These are phyloP conservation scores for Pseudopodoces humilis DNA, from an alignment of 2,113 vertebrate species.

Conservation along the genomic window DNA sequence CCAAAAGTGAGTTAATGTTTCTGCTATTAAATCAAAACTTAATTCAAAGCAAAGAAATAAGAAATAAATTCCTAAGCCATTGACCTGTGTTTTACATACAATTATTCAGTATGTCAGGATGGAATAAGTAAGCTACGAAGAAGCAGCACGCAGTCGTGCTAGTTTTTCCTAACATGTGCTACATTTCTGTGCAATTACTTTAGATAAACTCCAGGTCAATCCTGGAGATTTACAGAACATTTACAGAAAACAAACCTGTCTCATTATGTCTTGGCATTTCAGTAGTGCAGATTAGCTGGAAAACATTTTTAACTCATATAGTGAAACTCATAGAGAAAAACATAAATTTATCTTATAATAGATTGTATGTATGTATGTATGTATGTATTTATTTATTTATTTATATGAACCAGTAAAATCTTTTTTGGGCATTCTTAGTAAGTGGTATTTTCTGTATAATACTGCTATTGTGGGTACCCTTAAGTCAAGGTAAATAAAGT, in stretches of 20 bases:
- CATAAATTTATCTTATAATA: neutral
- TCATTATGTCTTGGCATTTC: neutral
- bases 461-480: neutral
- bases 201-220: neutral
- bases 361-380: too few relatives aligned
- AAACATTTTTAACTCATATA: neutral
- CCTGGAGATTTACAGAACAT: neutral
- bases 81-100: neutral
- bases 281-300: neutral
- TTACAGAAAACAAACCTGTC: neutral
- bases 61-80: neutral
- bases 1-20: neutral
- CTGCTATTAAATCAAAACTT: neutral
- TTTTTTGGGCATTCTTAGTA: neutral
- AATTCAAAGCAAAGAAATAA: neutral
- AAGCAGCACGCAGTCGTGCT: fast-evolving
- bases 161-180: neutral
- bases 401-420: neutral
- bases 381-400: neutral
- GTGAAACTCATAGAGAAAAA: neutral
- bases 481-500: neutral
- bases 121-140: neutral
- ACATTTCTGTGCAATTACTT: neutral
- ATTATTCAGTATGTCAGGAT: neutral
- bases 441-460: neutral